Base-by-base conservation (phyloP, 2,797 vertebrate genomes). In the Gymnothorax javanicus region DNA sequence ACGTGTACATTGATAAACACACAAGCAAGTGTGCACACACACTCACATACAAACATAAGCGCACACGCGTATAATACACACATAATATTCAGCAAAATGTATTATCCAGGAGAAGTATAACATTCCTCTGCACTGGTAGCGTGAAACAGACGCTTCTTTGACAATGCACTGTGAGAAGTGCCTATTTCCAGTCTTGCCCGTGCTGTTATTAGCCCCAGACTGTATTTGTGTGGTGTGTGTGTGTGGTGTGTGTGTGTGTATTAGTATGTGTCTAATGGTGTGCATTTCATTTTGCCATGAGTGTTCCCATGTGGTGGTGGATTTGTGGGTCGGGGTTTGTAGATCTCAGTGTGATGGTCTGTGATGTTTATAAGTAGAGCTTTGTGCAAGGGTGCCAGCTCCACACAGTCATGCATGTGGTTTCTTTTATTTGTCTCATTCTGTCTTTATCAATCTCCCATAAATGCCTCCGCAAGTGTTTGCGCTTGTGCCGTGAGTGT, bases 401-500 rank as follows among this genome's bases (percentile, higher is more conserved):
- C 87, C 91, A 95, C 94, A 93, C 91, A 94, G 91, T 89, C 93
- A 95, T 96, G 95, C 94, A 93, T 93, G 91, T 94, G 93, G 33
- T 56, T 90, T 89, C 43, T 57, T 90, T 89, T 91, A 90, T 91
- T 91, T 92, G 27, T 91, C 90, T 92, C 89, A 88, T 92, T 91
- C 85, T 91, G 88, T 88, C 86, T 88, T 86, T 88, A 84, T 88
- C 89, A 88, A 85, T 81, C 23, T 50, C 27, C 52, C 6, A 23
- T 88, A 81, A 79, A 43, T 83, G 84, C 84, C 84, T 88, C 69
- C 87, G 79, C 90, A 89, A 88, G 86, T 85, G 73, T 87, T 82
- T 52, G 86, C 83, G 86, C 86, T 75, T 8, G 86, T 85, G 50
- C 7, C 71, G 75, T 15, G 73, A 85, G 75, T 81, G 73, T 86